Conservation (phyloP, 1,140 invertebrate genomes). For the Camponotus vicinus region DNA sequence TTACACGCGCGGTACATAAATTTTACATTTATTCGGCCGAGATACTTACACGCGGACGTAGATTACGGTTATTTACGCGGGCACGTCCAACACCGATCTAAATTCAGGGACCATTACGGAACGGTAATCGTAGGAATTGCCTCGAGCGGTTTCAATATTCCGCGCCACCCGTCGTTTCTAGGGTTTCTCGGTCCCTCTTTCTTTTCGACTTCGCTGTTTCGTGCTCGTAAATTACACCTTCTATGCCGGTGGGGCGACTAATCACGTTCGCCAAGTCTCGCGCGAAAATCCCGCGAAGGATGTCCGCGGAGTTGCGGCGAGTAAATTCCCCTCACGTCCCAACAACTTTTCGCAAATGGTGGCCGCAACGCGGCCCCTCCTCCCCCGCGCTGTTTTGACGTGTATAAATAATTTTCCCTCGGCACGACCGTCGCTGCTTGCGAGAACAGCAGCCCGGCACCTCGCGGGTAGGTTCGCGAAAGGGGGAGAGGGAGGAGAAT, state of each 20-base stretch:
- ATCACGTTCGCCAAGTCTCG: conserved; percentile 67
- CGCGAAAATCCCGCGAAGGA: conserved; percentile 51
- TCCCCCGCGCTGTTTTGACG: conserved; percentile 44
- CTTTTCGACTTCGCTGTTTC: conserved; percentile 26
- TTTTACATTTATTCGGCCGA: conserved; percentile 15
- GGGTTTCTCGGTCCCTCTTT: not conserved
- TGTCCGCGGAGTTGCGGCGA: conserved; percentile 49
- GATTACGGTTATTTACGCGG: conserved; percentile 39
- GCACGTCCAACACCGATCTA: conserved; percentile 6
- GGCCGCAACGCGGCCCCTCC: not conserved
- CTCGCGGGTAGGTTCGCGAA: not conserved
- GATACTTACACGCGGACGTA: not conserved
- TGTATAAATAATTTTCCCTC: conserved; percentile 65
- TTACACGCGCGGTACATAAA: conserved; percentile 28
- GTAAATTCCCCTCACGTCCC: conserved; percentile 47
- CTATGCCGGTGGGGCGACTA: conserved; percentile 49
- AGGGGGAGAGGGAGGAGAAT: not conserved
- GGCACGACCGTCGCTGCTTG: not conserved
- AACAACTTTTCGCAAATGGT: conserved; percentile 48
- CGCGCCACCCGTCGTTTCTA: conserved; percentile 20
- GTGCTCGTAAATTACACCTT: conserved; percentile 63
- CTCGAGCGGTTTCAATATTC: conserved; percentile 41
- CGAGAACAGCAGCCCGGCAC: not conserved
- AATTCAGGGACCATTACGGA: conserved; percentile 31
- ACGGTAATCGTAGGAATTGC: conserved; percentile 20